Conservation (phyloP, 2,113 vertebrate species). For the Micronycteris hirsuta region DNA sequence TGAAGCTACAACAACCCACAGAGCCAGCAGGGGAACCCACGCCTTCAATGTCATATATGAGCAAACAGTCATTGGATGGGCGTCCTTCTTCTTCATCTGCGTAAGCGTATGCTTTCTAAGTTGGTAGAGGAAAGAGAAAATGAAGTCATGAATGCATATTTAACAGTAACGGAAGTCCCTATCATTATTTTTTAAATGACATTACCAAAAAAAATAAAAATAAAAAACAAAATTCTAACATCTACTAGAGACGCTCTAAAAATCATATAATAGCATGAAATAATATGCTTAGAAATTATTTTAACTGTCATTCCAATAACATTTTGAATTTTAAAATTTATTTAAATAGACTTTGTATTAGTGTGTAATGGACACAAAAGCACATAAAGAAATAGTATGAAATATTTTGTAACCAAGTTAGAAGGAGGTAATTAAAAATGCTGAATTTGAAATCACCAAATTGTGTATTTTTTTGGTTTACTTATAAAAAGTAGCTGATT, state of each 20-base stretch:
- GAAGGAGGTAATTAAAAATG: neutral
- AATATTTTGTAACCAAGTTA: neutral
- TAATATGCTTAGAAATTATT: neutral
- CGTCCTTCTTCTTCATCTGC: slow-evolving; percentile 81
- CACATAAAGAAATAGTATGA: neutral
- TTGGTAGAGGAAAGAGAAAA: slow-evolving; percentile 57
- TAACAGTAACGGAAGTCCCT: neutral
- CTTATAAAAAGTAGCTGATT: neutral
- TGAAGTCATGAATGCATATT: neutral
- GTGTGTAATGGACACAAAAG: neutral
- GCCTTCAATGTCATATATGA: slow-evolving; percentile 89
- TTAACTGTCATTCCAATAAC: neutral
- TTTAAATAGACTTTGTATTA: neutral
- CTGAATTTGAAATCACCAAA: neutral
- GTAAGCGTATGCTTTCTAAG: slow-evolving; percentile 88
- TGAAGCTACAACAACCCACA: slow-evolving; percentile 90
- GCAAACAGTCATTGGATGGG: slow-evolving; percentile 81
- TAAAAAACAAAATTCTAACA: neutral
- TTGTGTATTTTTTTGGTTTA: neutral
- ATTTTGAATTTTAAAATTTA: neutral
- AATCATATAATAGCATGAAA: neutral
- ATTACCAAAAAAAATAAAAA: neutral
- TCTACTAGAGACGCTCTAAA: neutral
- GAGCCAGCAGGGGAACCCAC: slow-evolving; percentile 86
- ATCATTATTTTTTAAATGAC: neutral